These are phyloP conservation scores for Herpetotheres cachinnans DNA, from an alignment of 2,113 vertebrate species.

Conservation along the genomic window DNA sequence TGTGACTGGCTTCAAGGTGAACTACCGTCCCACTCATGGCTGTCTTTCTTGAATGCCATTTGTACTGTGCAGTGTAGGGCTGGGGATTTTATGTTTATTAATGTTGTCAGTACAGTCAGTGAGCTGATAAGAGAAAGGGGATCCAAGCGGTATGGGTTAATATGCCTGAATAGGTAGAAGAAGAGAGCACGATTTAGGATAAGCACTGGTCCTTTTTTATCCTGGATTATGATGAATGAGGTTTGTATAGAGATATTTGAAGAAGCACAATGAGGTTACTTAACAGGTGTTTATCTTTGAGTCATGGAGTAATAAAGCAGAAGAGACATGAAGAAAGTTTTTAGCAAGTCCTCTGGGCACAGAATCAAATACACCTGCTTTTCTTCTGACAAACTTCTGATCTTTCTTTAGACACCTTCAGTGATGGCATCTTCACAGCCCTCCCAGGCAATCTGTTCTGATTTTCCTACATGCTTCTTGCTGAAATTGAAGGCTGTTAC, in stretches of 20 bases:
- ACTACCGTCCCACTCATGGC: not conserved
- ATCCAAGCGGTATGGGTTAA: not conserved
- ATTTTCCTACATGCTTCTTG: not conserved
- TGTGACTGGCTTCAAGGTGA: not conserved
- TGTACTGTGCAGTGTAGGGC: not conserved
- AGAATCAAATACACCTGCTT: slow-evolving; percentile 20
- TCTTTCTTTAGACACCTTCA: not conserved
- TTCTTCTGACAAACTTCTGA: not conserved
- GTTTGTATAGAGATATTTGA: not conserved
- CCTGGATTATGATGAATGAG: not conserved
- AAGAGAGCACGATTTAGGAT: not conserved
- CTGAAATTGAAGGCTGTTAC: not conserved
- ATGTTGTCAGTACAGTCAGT: not conserved
- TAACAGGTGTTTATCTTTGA: not conserved
- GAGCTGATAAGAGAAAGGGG: not conserved
- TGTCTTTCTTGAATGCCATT: not conserved
- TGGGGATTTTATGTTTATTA: not conserved
- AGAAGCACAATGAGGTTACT: not conserved
- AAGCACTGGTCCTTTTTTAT: not conserved
- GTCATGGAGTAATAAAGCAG: not conserved
- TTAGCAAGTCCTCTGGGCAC: not conserved
- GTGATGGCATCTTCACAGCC: not conserved
- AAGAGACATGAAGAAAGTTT: not conserved
- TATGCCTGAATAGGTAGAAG: not conserved
- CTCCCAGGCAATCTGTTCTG: not conserved